These are phyloP conservation scores for Leptonema lineaticorne DNA, from an alignment of 1,140 invertebrate species.

Conservation along the genomic window DNA sequence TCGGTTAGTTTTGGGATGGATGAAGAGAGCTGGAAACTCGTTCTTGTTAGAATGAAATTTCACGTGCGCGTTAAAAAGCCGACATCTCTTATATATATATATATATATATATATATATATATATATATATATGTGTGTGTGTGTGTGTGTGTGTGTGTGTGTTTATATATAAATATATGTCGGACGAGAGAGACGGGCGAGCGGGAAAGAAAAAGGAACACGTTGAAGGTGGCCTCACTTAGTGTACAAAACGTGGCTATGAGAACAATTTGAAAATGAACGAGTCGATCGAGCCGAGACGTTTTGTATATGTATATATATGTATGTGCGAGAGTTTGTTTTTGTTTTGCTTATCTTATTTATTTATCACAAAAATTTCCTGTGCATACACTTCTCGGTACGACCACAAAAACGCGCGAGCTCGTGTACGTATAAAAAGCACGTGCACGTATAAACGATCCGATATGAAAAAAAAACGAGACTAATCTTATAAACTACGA, in stretches of 20 bases:
- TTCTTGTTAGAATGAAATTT: slow-evolving; percentile 1
- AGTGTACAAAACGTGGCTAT: not conserved
- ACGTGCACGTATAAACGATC: not conserved
- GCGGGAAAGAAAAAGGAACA: too few species aligned
- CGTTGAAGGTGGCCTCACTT: too few species aligned
- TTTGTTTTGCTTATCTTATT: slow-evolving; percentile 10
- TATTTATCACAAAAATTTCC: slow-evolving; percentile 12
- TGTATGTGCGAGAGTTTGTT: slow-evolving; percentile 10
- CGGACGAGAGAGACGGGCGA: too few species aligned
- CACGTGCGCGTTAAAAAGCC: not conserved
- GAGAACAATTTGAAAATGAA: not conserved
- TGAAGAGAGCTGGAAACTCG: not conserved
- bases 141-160: too few species aligned
- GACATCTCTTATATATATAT: not conserved
- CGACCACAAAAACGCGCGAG: not conserved
- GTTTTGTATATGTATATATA: too few species aligned
- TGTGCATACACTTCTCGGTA: not conserved
- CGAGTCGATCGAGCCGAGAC: not conserved
- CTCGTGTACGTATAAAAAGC: not conserved
- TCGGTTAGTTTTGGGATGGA: too few species aligned
- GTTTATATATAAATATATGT: too few species aligned
- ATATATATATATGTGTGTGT: too few species aligned
- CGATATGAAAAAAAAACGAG: not conserved
- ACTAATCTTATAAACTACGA: not conserved
- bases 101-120: too few species aligned